phyloP scores from a whole-genome alignment of 2,797 vertebrate genomes.

The Neostethus bicornis region DNA sequence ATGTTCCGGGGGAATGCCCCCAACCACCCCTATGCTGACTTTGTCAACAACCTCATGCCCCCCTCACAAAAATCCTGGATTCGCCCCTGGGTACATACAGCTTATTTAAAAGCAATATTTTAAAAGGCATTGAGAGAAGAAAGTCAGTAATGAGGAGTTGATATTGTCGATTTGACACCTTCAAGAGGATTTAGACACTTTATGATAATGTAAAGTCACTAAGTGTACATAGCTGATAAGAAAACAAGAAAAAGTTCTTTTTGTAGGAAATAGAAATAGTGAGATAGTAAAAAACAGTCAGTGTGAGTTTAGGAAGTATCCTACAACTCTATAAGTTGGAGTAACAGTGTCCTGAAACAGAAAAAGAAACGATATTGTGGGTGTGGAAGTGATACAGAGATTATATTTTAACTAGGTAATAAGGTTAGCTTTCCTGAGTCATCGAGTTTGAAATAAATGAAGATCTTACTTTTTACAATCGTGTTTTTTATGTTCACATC shows the following conservation, averaged over 20 bases:
- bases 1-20: too few relatives aligned
- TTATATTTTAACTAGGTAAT: conserved; percentile 74
- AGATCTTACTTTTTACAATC: conserved; percentile 31
- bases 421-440: conserved; percentile 53
- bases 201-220: conserved; percentile 10
- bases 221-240: conserved; percentile 21
- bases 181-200: conserved; percentile 11
- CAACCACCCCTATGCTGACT: too few relatives aligned
- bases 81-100: too few relatives aligned
- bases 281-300: conserved; percentile 21
- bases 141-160: conserved; percentile 54
- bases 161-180: conserved; percentile 33
- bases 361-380: background rate
- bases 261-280: too few relatives aligned
- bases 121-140: conserved; percentile 45
- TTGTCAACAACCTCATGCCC: too few relatives aligned
- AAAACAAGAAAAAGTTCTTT: too few relatives aligned
- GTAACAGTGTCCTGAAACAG: conserved; percentile 5
- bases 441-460: conserved; percentile 48
- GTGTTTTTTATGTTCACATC: background rate
- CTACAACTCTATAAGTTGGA: background rate
- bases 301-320: conserved; percentile 8
- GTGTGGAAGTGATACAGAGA: conserved; percentile 29
- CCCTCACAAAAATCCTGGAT: too few relatives aligned
- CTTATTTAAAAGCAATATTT: conserved; percentile 51